Evolutionary conservation across 2,797 vertebrate species (phyloP).

Genomic region (Huso huso): DNA sequence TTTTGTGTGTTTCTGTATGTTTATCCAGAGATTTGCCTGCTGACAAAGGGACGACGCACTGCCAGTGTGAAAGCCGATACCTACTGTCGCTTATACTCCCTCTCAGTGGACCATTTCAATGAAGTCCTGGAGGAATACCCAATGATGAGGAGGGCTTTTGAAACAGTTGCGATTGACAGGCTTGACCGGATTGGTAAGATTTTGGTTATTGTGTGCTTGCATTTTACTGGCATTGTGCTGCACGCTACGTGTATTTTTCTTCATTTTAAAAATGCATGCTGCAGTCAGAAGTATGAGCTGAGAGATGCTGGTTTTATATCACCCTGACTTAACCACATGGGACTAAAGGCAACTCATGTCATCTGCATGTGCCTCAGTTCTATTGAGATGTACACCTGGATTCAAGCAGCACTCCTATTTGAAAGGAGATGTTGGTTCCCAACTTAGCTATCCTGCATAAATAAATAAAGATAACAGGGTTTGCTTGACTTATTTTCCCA

Average conservation of each 20-base stretch:
- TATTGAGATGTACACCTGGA: conserved; percentile 68
- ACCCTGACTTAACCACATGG: conserved; percentile 47
- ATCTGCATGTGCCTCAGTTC: conserved; percentile 68
- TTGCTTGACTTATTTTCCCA: conserved; percentile 9
- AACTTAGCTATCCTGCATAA: background rate
- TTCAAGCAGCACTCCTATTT: conserved; percentile 68
- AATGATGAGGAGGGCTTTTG: conserved; percentile 97
- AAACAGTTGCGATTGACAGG: conserved; percentile 89
- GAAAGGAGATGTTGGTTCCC: background rate
- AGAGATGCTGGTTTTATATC: conserved; percentile 52
- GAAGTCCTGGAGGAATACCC: conserved; percentile 97
- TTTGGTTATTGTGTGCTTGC: conserved; percentile 51
- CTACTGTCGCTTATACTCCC: conserved; percentile 93
- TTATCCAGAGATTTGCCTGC: conserved; percentile 84
- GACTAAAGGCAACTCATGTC: conserved; percentile 64
- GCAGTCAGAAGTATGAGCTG: conserved; percentile 54
- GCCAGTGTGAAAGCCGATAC: conserved; percentile 95
- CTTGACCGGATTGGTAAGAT: conserved; percentile 93
- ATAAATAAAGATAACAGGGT: background rate
- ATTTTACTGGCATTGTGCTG: conserved; percentile 62
- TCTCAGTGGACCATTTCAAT: conserved; percentile 97
- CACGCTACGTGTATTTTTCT: conserved; percentile 58
- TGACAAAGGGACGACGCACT: conserved; percentile 91
- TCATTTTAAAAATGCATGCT: conserved; percentile 58
- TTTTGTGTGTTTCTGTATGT: conserved; percentile 12